Base-by-base conservation (phyloP, 1,140 invertebrate genomes). In the Cepaea nemoralis region DNA sequence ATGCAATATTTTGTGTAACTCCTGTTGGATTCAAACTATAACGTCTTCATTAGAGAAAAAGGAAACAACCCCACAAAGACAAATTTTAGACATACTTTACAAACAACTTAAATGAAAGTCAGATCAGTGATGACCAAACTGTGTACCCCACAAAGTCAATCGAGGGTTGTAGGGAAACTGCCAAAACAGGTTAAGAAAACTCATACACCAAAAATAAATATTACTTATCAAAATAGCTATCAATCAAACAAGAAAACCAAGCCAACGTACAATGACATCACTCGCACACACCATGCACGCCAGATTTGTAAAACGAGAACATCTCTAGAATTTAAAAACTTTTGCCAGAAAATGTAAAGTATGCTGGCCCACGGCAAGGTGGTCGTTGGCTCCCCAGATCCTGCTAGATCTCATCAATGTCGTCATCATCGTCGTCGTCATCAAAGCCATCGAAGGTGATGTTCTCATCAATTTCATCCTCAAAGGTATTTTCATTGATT, bases 381-480 rank as follows among this genome's bases (percentile, higher is more conserved):
- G 6, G 50, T 22, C 8, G 16, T 45, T 2, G 6, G 16, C n/a
- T 10, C n/a, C 22, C n/a, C n/a, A 31, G 10, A 63, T 31, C 59
- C 59, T 63, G 59, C 59, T 63, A 63, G 6, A 63, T 63, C 59
- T 63, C n/a, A n/a, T n/a, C n/a, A n/a, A 88, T 87, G 45, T 89
- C 88, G 77, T 90, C 89, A 77, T 90, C 87, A 81, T 89, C 88
- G 80, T 88, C 87, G 27, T 86, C 89, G 83, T 89, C 88, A 86
- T 88, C 86, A 84, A 85, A 85, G 93, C 97, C 88, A 92, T 97
- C 81, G 96, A 96, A 91, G 95, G 97, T 92, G 94, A 91, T 89
- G 87, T 86, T 89, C 85, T 88, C 86, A 74, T 89, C 88, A 33
- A 80, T 79, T 78, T 90, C 89, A 66, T 87, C 88, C 74, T 91